A percentile compares a stretch with the other conserved stretches of the same genome.
phyloP scores from a whole-genome alignment of 2,888 invertebrate genomes.

The Drosophila falleni region DNA sequence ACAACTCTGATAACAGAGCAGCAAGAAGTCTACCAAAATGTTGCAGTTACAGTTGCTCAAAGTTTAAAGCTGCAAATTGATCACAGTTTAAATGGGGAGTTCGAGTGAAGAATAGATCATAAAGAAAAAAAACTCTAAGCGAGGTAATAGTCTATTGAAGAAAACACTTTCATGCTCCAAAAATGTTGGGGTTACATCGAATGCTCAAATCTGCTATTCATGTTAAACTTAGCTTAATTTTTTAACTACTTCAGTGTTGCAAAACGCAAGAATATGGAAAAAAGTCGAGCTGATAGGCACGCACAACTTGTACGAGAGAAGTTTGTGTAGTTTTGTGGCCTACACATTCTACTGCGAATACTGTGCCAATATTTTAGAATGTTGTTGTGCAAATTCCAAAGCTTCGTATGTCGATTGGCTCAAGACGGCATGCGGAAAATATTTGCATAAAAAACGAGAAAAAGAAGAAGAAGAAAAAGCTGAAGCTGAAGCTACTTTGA shows the following conservation, averaged over 20 bases:
- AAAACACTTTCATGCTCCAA: no score
- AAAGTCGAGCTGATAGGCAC: neutral
- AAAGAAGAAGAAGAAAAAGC: neutral
- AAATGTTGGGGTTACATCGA: no score
- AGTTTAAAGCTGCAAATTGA: neutral
- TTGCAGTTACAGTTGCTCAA: constrained; percentile 1
- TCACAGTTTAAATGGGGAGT: neutral
- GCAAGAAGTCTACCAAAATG: neutral
- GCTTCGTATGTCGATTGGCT: constrained; percentile 30
- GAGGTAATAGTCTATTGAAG: no score
- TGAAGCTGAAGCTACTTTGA: constrained; percentile 4
- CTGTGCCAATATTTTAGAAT: constrained; percentile 39
- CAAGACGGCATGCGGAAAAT: constrained; percentile 17
- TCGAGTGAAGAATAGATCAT: no score
- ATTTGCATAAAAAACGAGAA: neutral
- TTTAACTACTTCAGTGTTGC: neutral
- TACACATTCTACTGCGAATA: constrained; percentile 10
- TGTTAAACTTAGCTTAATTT: neutral
- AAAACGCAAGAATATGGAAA: neutral
- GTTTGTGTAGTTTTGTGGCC: neutral
- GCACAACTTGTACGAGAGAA: neutral
- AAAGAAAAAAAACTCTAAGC: no score
- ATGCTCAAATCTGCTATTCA: neutral
- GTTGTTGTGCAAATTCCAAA: constrained; percentile 14
- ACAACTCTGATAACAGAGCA: constrained; percentile 3